Conservation (phyloP, 2,797 vertebrate species). For the Syngnathus rostellatus region DNA sequence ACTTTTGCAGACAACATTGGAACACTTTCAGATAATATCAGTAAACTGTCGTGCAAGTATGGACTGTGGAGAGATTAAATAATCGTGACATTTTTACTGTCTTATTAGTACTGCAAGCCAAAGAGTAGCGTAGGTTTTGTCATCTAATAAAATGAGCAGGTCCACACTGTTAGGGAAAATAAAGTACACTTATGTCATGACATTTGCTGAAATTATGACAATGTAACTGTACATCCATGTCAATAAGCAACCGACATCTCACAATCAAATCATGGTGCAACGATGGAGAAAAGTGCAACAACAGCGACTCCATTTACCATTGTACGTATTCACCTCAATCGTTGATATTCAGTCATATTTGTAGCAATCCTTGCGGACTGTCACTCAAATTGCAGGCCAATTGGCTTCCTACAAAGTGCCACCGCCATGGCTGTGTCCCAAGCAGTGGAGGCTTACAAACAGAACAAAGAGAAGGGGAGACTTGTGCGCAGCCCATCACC, state of each 20-base stretch:
- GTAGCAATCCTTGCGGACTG: background rate
- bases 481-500: constrained; percentile 34
- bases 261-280: constrained; percentile 60
- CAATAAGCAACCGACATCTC: constrained; percentile 14
- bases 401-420: constrained; percentile 8
- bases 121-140: background rate
- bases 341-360: background rate
- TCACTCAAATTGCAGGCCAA: constrained; percentile 6
- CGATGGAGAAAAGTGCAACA: constrained; percentile 62
- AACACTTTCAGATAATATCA: too few species aligned
- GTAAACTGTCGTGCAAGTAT: too few species aligned
- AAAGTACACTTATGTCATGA: background rate
- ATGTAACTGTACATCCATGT: background rate
- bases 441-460: constrained; percentile 62
- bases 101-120: background rate
- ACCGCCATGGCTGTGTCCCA: constrained; percentile 27
- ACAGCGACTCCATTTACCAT: constrained; percentile 44
- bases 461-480: constrained; percentile 38
- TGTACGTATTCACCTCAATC: constrained; percentile 2
- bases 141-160: too few species aligned
- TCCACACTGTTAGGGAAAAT: too few species aligned
- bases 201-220: background rate
- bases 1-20: too few species aligned
- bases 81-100: too few species aligned
- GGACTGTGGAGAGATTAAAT: too few species aligned